Base-by-base conservation (phyloP, 2,113 vertebrate genomes). In the Corvus cornix region DNA sequence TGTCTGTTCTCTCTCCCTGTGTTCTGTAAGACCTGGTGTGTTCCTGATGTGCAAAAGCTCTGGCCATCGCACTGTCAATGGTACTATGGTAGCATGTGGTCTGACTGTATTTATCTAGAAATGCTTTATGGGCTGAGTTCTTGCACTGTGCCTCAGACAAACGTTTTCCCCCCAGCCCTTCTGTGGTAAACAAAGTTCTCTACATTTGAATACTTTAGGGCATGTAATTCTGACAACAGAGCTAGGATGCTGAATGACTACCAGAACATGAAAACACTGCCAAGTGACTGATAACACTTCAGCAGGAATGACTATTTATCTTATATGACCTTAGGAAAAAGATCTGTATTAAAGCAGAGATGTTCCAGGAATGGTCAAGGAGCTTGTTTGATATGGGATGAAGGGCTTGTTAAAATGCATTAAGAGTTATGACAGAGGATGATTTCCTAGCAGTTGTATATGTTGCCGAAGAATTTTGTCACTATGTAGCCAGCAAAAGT, bases 341-440 rank as follows among this genome's bases (percentile, higher is more conserved):
- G 41, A 81, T 81, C 84, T 69, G 30, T 95, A 51, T 69, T 79
- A 79, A 89, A 91, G 44, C 69, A 53, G 56, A 84, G 68, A 81
- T 80, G 84, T 84, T 91, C 58, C 70, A 69, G 77, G 76, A 80
- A 62, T 16, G 12, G 84, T 55, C 6, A 33, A 94, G 78, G 68
- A 89, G 39, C 26, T 59, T 66, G 39, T 89, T 22, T 93, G 74
- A 79, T 89, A 67, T 0, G 8, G 48, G 63, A 80, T 85, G 89
- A 95, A 91, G 63, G 59, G 46, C 77, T 87, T 93, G 43, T 90
- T 93, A 80, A 82, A 87, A 93, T 59, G 73, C 52, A 79, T 73
- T 82, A 85, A 39, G 46, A 73, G 39, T 66, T 94, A 62, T 22
- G 53, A 93, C 41, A 83, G 52, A 63, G n/a, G 21, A 79, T 62